Conservation (phyloP, 2,113 vertebrate genomes). For the Chaetops frenatus region DNA sequence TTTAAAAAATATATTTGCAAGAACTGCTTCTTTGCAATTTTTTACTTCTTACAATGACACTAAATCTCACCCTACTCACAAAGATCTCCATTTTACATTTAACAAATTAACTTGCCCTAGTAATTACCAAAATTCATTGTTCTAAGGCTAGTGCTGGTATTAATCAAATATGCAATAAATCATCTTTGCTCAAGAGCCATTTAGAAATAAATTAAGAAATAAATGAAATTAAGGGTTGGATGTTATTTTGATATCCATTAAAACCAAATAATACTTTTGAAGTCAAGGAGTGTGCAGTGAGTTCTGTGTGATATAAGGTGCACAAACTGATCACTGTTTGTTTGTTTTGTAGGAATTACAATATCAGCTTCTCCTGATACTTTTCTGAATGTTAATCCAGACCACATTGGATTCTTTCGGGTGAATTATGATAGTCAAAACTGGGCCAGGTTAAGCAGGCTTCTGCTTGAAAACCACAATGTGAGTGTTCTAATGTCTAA, state of each 20-base stretch:
- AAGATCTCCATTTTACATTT: background rate
- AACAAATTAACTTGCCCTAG: background rate
- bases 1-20: background rate
- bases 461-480: slow-evolving; percentile 47
- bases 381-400: slow-evolving; percentile 81
- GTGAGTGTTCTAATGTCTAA: slow-evolving; percentile 64
- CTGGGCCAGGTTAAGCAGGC: slow-evolving; percentile 70
- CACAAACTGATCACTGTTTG: background rate
- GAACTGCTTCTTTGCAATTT: background rate
- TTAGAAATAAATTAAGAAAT: background rate
- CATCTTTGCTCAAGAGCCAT: background rate
- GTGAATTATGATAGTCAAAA: slow-evolving; percentile 80
- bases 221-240: background rate
- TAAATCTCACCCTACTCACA: background rate
- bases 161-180: background rate
- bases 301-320: background rate
- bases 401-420: slow-evolving; percentile 90
- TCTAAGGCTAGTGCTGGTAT: background rate
- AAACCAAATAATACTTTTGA: background rate
- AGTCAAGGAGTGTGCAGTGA: background rate
- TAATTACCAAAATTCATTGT: background rate
- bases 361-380: background rate
- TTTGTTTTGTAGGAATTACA: slow-evolving; percentile 64
- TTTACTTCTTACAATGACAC: background rate
- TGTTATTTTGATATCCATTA: background rate